Conservation (phyloP, 2,113 vertebrate species). For the Myrmophylax atrothorax region DNA sequence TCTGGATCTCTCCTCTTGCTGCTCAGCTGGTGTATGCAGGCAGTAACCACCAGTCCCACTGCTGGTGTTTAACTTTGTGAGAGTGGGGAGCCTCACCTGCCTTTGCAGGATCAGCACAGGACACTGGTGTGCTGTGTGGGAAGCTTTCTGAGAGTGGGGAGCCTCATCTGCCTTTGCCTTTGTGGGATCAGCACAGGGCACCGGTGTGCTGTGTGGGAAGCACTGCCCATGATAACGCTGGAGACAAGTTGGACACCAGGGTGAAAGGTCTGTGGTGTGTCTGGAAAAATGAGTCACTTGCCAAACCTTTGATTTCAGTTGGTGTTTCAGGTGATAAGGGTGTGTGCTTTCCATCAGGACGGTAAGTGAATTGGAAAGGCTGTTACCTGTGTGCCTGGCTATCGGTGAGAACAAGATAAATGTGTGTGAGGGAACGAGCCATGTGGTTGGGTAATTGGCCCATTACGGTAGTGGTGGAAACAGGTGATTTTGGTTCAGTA, state of each 20-base stretch:
- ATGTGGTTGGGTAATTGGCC: not conserved
- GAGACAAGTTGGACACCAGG: not conserved
- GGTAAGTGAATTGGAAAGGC: not conserved
- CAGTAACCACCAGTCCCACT: not conserved
- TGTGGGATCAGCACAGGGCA: not conserved
- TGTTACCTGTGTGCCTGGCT: not conserved
- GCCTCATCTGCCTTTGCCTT: not conserved
- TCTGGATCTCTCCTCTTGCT: rapidly evolving
- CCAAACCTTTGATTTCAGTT: not conserved
- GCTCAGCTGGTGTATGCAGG: rapidly evolving
- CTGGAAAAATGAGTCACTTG: not conserved
- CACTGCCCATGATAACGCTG: rapidly evolving
- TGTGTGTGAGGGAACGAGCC: not conserved
- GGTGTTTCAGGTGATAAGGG: not conserved
- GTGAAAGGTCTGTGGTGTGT: not conserved
- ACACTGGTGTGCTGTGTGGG: not conserved
- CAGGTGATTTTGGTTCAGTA: not conserved
- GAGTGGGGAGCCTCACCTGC: not conserved
- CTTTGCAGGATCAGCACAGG: not conserved
- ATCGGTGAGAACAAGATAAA: not conserved
- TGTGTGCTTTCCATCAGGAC: not conserved
- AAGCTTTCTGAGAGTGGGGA: rapidly evolving
- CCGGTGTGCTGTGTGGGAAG: not conserved
- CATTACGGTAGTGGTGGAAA: not conserved
- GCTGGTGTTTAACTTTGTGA: not conserved